phyloP scores from a whole-genome alignment of 2,113 vertebrate species.

The Okapia johnstoni region DNA sequence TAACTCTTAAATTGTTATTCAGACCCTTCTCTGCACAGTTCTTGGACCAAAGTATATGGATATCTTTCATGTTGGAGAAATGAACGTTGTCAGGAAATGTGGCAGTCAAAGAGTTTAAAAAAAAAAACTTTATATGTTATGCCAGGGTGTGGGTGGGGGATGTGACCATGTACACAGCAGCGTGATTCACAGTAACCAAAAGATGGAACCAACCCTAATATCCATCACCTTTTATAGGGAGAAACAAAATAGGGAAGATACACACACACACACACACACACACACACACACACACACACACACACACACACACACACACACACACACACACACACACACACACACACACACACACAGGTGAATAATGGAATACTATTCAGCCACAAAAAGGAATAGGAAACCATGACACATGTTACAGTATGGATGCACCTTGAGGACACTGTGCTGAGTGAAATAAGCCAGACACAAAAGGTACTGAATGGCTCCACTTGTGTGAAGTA shows the following conservation, averaged over 20 bases:
- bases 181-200: neutral
- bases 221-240: neutral
- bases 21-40: neutral
- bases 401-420: neutral
- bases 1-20: conserved; percentile 34
- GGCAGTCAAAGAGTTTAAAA: neutral
- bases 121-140: neutral
- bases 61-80: neutral
- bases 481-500: neutral
- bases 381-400: neutral
- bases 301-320: neutral
- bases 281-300: neutral
- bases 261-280: no score
- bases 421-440: neutral
- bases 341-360: no score
- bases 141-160: neutral
- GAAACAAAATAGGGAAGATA: neutral
- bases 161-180: neutral
- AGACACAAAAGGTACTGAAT: neutral
- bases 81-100: neutral
- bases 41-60: neutral
- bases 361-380: neutral
- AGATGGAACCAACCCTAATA: neutral
- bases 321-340: neutral
- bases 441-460: neutral